Evolutionary conservation across 2,113 vertebrate species (phyloP), one percentile per base, ranked within the genome.

Genomic region (Nyctereutes procyonoides): DNA sequence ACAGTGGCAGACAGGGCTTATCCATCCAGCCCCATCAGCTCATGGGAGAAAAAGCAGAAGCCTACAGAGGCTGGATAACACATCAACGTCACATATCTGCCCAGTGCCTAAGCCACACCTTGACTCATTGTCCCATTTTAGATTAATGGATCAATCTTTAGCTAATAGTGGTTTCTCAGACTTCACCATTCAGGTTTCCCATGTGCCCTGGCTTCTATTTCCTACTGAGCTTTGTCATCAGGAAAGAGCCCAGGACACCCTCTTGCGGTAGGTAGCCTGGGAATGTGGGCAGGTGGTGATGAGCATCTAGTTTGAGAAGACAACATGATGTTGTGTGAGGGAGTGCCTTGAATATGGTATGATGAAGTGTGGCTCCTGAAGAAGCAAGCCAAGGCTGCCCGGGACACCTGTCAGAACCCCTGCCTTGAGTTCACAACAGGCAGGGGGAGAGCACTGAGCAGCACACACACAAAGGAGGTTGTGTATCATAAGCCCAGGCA

Each of bases 401-500:
- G 26, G 10, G 19, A 15, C 11, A 20, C 17, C 3, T 6, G 11
- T 17, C 0, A n/a, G 35, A 65, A 35, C 19, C 43, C 32, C 32
- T 17, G 24, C 9, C 55, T 48, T 0, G 0, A 43, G 53, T 43
- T 86, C 7, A 2, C 56, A 24, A 17, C 3, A 30, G 35, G 48
- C 24, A 60, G n/a, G 10, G 16, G 30, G 5, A 43, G 30, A 51
- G 8, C 53, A 4, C 65, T 2, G 1, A 55, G 24, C 28, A n/a
- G 30, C 62, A 19, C 22, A 53, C 43, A 19, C 20, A 4, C 0
- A 9, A 24, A 48, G 26, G 30, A 30, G 5, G n/a, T 10, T 5
- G 2, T 4, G 11, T 8, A 5, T 20, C 4, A 60, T 74, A 14
- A 73, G 28, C 53, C 51, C 1, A 1, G 62, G n/a, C 56, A 0